Conservation (phyloP, 2,888 invertebrate species). For the Mimas tiliae region DNA sequence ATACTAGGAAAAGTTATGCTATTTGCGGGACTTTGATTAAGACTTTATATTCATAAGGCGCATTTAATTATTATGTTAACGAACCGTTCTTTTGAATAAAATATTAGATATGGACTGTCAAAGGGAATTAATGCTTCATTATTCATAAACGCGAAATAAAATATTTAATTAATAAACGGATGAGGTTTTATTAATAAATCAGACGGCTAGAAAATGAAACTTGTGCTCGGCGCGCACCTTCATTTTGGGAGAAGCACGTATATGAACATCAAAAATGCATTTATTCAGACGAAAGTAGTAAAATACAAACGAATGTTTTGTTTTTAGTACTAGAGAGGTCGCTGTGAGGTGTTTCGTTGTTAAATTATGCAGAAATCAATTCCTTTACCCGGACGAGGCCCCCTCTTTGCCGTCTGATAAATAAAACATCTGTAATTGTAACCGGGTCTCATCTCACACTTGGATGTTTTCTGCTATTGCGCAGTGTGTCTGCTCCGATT, state of each 20-base stretch:
- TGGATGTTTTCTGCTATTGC: constrained; percentile 44
- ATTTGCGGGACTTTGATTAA: constrained; percentile 77
- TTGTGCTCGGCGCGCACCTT: constrained; percentile 34
- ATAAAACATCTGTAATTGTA: constrained; percentile 82
- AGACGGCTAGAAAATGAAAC: constrained; percentile 26
- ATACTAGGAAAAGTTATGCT: constrained; percentile 76
- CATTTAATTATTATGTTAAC: constrained; percentile 84
- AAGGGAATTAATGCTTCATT: constrained; percentile 74
- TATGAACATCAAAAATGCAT: constrained; percentile 69
- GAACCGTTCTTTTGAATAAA: constrained; percentile 82
- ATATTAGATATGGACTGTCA: constrained; percentile 77
- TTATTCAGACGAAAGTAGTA: constrained; percentile 73
- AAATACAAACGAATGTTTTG: constrained; percentile 81
- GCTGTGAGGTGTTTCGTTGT: constrained; percentile 75
- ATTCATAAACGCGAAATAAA: constrained; percentile 37
- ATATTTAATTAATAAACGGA: constrained; percentile 52
- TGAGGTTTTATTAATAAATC: constrained; percentile 32
- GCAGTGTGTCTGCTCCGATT: constrained; percentile 12
- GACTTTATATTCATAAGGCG: constrained; percentile 82
- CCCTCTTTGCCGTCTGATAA: constrained; percentile 68
- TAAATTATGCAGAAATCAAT: constrained; percentile 85
- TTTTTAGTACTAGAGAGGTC: constrained; percentile 76
- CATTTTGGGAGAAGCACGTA: constrained; percentile 48
- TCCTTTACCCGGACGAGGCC: constrained; percentile 72
- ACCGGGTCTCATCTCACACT: constrained; percentile 57